Evolutionary conservation across 1,140 invertebrate species (phyloP).

Genomic region (Macrostomum lignano): DNA sequence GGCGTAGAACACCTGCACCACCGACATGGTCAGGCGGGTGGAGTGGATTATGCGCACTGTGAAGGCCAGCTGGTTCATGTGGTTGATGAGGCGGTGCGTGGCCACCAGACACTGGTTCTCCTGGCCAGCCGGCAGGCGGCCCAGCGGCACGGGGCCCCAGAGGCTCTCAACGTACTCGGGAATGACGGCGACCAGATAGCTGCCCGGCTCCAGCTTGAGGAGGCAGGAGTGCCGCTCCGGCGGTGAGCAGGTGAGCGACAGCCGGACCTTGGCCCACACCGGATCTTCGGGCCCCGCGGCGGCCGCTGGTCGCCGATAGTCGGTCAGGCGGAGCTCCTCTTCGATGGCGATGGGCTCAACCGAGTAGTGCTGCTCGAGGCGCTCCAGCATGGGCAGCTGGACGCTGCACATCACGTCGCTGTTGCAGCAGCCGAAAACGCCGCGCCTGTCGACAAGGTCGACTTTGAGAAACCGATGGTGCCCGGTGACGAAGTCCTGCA

Average conservation of each 20-base stretch:
- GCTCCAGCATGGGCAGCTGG: slow-evolving; percentile 13
- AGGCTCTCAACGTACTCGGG: not conserved
- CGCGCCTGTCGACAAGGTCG: slow-evolving; percentile 7
- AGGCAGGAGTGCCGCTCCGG: not conserved
- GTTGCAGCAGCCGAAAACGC: slow-evolving; percentile 7
- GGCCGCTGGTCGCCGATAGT: too few relatives aligned
- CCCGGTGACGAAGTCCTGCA: slow-evolving; percentile 7
- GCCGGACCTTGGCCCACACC: not conserved
- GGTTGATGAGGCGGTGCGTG: slow-evolving; percentile 21
- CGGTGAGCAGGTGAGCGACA: not conserved
- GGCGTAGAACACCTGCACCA: slow-evolving; percentile 19
- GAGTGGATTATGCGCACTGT: slow-evolving; percentile 17
- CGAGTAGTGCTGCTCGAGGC: slow-evolving; percentile 13
- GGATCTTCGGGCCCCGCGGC: too few relatives aligned
- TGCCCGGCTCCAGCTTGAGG: not conserved
- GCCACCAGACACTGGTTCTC: slow-evolving; percentile 18
- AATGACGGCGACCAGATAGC: not conserved
- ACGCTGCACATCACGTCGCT: slow-evolving; percentile 6
- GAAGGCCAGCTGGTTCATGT: slow-evolving; percentile 11
- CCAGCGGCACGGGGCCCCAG: slow-evolving; percentile 9
- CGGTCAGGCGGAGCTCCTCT: too few relatives aligned
- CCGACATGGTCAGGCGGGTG: slow-evolving; percentile 18
- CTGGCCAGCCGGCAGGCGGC: slow-evolving; percentile 11
- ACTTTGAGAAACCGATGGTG: slow-evolving; percentile 4
- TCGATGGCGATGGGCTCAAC: too few relatives aligned